These are phyloP conservation scores for Plodia interpunctella DNA, from an alignment of 1,140 invertebrate genomes.

Conservation along the genomic window DNA sequence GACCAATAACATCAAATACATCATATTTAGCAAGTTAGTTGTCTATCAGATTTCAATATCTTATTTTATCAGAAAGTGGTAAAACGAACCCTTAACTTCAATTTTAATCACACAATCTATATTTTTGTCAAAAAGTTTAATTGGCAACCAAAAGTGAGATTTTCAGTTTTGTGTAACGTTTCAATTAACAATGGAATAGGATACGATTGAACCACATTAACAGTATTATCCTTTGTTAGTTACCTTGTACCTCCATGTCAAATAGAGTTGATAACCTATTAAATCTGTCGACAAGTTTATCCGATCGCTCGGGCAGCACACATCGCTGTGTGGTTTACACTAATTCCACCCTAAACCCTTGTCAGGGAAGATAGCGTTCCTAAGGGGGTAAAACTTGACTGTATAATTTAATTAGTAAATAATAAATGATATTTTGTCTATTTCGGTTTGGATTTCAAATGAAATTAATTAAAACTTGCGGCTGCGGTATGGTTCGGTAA, in stretches of 20 bases:
- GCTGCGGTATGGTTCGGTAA: not conserved
- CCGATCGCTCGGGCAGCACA: not conserved
- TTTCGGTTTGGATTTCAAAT: not conserved
- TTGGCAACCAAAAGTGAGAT: no score
- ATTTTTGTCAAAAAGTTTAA: no score
- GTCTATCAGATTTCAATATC: no score
- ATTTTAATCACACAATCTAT: no score
- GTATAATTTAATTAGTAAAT: slow-evolving; percentile 1
- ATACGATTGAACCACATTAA: no score
- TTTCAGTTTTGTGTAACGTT: no score
- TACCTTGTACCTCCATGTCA: not conserved
- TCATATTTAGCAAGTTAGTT: no score
- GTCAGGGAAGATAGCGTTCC: slow-evolving; percentile 3
- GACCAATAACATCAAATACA: no score
- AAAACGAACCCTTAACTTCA: no score
- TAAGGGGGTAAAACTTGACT: not conserved
- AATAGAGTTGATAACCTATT: not conserved
- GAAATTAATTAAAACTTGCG: not conserved
- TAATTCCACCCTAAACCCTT: slow-evolving; percentile 1
- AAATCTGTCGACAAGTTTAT: not conserved
- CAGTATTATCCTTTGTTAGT: not conserved
- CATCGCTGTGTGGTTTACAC: not conserved
- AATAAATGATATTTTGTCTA: not conserved
- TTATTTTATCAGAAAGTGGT: no score
- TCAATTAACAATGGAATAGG: no score